Conservation (phyloP, 2,797 vertebrate species). For the Podargus strigoides region DNA sequence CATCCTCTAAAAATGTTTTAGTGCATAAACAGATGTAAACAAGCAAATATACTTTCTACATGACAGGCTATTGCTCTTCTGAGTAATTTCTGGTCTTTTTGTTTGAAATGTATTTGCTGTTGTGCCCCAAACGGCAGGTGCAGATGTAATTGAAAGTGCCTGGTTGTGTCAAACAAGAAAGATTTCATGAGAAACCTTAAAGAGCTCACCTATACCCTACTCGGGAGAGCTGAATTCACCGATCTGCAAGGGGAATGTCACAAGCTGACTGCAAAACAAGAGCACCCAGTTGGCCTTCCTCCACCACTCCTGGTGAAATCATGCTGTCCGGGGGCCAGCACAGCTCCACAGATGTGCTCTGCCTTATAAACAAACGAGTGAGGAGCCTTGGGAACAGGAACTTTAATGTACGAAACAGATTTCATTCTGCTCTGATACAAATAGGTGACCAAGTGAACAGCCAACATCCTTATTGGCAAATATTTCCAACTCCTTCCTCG, state of each 20-base stretch:
- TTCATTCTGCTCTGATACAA: not conserved
- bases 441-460: not conserved
- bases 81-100: not conserved
- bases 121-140: not conserved
- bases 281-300: constrained; percentile 58
- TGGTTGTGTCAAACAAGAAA: not conserved
- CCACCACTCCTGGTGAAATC: constrained; percentile 71
- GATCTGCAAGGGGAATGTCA: not conserved
- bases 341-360: constrained; percentile 77
- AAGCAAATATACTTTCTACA: not conserved
- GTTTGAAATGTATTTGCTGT: not conserved
- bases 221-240: not conserved
- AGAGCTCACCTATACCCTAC: not conserved
- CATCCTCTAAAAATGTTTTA: not conserved
- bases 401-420: constrained; percentile 43
- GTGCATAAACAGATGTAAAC: not conserved
- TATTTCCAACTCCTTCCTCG: not conserved
- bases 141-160: not conserved
- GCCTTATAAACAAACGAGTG: constrained; percentile 56
- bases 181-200: not conserved
- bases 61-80: not conserved
- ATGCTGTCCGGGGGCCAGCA: constrained; percentile 63
- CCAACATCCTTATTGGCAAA: not conserved
- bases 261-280: not conserved
- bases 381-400: constrained; percentile 60